Percentiles rank a stretch among this genome's conserved stretches.
Evolutionary conservation across 2,797 vertebrate genomes (phyloP).

Genomic region (Phoeniculus purpureus): DNA sequence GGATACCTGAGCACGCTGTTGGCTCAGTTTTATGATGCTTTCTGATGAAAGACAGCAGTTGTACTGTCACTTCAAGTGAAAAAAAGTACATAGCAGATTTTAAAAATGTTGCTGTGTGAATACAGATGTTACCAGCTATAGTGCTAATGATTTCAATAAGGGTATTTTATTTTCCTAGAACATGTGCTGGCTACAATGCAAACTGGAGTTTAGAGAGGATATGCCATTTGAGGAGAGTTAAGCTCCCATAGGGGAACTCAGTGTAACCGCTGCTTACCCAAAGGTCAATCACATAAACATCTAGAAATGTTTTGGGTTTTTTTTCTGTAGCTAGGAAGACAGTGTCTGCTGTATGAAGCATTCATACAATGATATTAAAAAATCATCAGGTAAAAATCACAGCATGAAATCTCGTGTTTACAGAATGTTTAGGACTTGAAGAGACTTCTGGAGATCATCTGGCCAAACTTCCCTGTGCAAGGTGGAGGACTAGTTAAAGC

Average conservation of each 20-base stretch:
- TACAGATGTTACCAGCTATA: neutral
- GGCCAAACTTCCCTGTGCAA: neutral
- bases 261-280: neutral
- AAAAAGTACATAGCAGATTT: neutral
- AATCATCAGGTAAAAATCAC: neutral
- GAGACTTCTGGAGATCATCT: neutral
- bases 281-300: neutral
- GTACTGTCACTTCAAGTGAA: neutral
- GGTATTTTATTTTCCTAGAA: neutral
- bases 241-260: neutral
- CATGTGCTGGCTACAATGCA: neutral
- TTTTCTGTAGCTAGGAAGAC: too few species aligned
- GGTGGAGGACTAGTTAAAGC: neutral
- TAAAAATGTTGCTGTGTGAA: neutral
- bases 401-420: neutral
- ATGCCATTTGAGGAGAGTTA: neutral
- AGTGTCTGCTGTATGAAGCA: neutral
- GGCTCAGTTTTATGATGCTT: neutral
- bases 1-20: too few species aligned
- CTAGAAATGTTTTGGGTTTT: too few species aligned
- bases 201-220: neutral
- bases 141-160: neutral
- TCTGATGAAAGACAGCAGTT: neutral
- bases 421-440: neutral
- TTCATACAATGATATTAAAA: neutral